phyloP scores from a whole-genome alignment of 2,888 invertebrate genomes.

The Gnatocerus cornutus region DNA sequence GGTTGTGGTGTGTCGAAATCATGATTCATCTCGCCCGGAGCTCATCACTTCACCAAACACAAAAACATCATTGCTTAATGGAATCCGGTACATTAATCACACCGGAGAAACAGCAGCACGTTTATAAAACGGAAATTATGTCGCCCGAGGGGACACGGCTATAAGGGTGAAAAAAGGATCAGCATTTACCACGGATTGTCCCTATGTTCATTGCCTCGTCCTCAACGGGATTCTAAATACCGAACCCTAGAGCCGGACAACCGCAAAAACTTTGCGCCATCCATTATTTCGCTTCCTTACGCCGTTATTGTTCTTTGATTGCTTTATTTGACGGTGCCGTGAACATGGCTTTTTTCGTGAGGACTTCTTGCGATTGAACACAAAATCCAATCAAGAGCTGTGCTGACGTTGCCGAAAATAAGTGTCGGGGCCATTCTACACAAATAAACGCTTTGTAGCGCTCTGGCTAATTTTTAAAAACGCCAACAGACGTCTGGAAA shows the following conservation, averaged over 20 bases:
- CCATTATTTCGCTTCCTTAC: conserved; percentile 51
- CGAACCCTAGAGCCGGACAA: conserved; percentile 49
- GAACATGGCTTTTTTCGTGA: conserved; percentile 44
- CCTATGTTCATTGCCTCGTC: conserved; percentile 46
- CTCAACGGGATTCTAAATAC: conserved; percentile 51
- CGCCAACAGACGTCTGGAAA: too few species aligned
- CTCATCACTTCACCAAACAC: conserved; percentile 64
- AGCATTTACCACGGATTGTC: conserved; percentile 55
- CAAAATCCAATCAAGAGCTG: conserved; percentile 34
- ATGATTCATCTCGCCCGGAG: conserved; percentile 61
- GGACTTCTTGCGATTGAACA: conserved; percentile 29
- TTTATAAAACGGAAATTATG: conserved; percentile 71
- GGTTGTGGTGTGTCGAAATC: conserved; percentile 33
- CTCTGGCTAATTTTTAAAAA: too few species aligned
- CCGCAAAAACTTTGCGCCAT: conserved; percentile 51
- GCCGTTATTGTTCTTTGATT: conserved; percentile 53
- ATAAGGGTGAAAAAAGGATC: conserved; percentile 65
- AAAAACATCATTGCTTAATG: conserved; percentile 70
- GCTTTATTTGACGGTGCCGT: conserved; percentile 49
- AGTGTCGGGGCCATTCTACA: too few species aligned
- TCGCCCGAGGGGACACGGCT: conserved; percentile 68
- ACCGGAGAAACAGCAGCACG: conserved; percentile 62
- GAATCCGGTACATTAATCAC: conserved; percentile 70
- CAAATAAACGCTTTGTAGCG: too few species aligned
- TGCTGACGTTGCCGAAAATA: neutral